These are phyloP conservation scores for Enteromius anoplus DNA, from an alignment of 2,797 vertebrate genomes.

Conservation along the genomic window DNA sequence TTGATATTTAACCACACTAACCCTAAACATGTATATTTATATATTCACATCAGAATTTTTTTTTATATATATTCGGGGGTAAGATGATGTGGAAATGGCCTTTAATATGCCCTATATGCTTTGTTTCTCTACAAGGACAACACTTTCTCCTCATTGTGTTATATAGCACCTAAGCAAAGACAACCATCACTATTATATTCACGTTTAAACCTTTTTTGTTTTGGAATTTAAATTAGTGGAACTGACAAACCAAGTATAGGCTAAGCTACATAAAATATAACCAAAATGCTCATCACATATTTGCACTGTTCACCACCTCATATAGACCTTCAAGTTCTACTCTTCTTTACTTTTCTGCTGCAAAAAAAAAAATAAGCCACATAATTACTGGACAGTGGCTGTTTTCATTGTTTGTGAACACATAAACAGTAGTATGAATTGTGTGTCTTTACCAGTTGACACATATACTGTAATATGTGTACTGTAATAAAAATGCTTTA, in stretches of 20 bases:
- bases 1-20: not conserved
- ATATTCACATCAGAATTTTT: not conserved
- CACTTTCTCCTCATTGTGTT: not conserved
- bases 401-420: not conserved
- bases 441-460: not conserved
- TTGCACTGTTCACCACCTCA: not conserved
- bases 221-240: not conserved
- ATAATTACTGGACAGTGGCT: not conserved
- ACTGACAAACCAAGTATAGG: not conserved
- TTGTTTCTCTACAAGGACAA: not conserved
- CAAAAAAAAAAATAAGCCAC: not conserved
- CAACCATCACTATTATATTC: not conserved
- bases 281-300: not conserved
- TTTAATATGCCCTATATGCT: not conserved
- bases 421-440: not conserved
- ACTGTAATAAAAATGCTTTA: not conserved
- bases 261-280: not conserved
- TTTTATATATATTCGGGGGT: not conserved
- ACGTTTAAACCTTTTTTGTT: not conserved
- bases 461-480: not conserved
- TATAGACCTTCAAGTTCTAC: not conserved
- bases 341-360: not conserved
- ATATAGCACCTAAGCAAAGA: not conserved
- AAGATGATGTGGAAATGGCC: not conserved
- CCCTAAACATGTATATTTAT: not conserved